A percentile compares a stretch with the other conserved stretches of the same genome.
These are phyloP conservation scores for Gavia stellata DNA, from an alignment of 2,113 vertebrate species.

Conservation along the genomic window DNA sequence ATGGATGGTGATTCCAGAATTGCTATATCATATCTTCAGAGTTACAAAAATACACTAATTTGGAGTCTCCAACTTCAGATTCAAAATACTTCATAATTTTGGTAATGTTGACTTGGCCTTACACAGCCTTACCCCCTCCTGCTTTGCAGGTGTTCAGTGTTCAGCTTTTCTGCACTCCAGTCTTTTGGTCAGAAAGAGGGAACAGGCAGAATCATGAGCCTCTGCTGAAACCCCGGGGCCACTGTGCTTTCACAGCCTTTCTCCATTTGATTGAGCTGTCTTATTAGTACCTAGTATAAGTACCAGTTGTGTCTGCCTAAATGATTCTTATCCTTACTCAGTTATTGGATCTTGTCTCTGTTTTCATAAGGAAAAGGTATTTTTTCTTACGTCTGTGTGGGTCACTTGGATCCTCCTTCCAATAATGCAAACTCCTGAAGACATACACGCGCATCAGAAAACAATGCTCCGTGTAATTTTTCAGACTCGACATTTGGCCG, in stretches of 20 bases:
- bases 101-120: not conserved
- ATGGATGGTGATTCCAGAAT: not conserved
- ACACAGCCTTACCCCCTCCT: not conserved
- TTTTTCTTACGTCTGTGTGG: not conserved
- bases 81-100: not conserved
- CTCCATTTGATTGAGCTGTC: not conserved
- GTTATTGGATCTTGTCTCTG: not conserved
- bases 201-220: not conserved
- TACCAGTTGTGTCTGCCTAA: not conserved
- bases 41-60: not conserved
- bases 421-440: not conserved
- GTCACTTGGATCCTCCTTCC: not conserved
- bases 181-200: too few relatives aligned
- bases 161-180: too few relatives aligned
- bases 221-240: not conserved
- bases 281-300: not conserved
- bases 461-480: accelerated
- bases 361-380: not conserved
- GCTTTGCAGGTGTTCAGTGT: not conserved
- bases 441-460: not conserved
- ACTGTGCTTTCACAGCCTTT: not conserved
- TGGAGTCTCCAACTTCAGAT: not conserved
- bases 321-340: not conserved
- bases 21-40: not conserved
- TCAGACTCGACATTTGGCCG: not conserved